phyloP scores from a whole-genome alignment of 2,888 invertebrate species.

The Siphonodentalium dalli region DNA sequence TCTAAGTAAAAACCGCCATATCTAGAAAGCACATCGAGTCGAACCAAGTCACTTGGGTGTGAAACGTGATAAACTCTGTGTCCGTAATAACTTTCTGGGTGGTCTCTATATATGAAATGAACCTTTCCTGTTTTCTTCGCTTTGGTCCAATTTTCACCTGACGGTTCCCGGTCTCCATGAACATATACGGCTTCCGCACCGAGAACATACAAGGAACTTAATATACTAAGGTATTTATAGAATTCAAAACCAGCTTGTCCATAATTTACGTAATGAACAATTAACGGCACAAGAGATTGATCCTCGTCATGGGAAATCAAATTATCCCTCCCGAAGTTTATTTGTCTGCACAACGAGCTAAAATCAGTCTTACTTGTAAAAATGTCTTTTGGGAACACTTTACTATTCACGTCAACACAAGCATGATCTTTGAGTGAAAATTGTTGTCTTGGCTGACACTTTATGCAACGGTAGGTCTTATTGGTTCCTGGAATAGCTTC shows the following conservation, averaged over 20 bases:
- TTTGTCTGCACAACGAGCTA: conserved; percentile 31
- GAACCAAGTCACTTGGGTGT: conserved; percentile 48
- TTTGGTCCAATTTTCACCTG: conserved; percentile 42
- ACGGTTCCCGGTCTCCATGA: conserved; percentile 45
- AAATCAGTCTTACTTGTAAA: conserved; percentile 39
- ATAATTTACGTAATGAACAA: conserved; percentile 54
- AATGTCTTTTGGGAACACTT: conserved; percentile 34
- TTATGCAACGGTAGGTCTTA: too few species aligned
- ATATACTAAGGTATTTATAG: conserved; percentile 42
- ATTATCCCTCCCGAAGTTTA: conserved; percentile 39
- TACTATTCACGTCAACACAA: conserved; percentile 21
- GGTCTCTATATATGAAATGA: conserved; percentile 27
- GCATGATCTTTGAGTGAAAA: too few species aligned
- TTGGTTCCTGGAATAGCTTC: too few species aligned
- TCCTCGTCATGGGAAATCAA: conserved; percentile 25
- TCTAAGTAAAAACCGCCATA: conserved; percentile 56
- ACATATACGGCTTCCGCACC: conserved; percentile 46
- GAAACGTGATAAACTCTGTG: conserved; percentile 34
- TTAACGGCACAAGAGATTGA: conserved; percentile 46
- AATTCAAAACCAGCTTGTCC: conserved; percentile 42
- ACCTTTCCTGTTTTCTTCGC: conserved; percentile 32
- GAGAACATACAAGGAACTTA: conserved; percentile 44
- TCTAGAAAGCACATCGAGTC: conserved; percentile 46
- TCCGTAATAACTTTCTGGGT: conserved; percentile 32
- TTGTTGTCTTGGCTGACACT: too few species aligned